Evolutionary conservation across 2,888 invertebrate species (phyloP).

Genomic region (Lasioglossum calceatum): DNA sequence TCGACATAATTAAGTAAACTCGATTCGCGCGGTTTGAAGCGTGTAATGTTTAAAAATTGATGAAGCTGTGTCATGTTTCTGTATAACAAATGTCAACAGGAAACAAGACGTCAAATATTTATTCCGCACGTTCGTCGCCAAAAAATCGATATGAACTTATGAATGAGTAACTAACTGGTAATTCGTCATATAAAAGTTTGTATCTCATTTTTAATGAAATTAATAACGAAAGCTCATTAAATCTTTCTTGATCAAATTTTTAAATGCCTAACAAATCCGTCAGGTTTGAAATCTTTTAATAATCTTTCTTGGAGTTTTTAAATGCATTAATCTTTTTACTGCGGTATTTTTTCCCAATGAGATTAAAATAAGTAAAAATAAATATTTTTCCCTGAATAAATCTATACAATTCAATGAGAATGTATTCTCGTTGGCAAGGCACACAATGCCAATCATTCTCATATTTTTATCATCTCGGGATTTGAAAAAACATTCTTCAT

Average conservation of each 20-base stretch:
- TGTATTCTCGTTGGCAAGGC: too few relatives aligned
- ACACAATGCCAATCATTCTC: too few relatives aligned
- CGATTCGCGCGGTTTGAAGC: neutral
- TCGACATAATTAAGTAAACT: neutral
- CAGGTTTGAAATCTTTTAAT: too few relatives aligned
- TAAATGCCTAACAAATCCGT: too few relatives aligned
- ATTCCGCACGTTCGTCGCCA: neutral
- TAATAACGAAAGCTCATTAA: neutral
- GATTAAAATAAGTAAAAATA: too few relatives aligned
- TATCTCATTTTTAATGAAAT: neutral
- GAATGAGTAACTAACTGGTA: neutral
- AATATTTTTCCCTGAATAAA: too few relatives aligned
- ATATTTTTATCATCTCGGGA: too few relatives aligned
- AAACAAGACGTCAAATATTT: neutral
- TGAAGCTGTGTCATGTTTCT: neutral
- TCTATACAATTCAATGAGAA: too few relatives aligned
- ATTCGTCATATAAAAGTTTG: neutral
- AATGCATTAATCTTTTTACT: too few relatives aligned
- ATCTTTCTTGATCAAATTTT: neutral
- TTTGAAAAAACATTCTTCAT: too few relatives aligned
- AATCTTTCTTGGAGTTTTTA: too few relatives aligned
- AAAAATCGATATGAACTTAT: neutral
- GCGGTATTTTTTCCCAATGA: too few relatives aligned
- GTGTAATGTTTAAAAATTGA: neutral
- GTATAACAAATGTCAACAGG: neutral